Evolutionary conservation across 2,797 vertebrate genomes (phyloP), one percentile per base, ranked within the genome.

Genomic region (Paratrypauchen microcephalus): DNA sequence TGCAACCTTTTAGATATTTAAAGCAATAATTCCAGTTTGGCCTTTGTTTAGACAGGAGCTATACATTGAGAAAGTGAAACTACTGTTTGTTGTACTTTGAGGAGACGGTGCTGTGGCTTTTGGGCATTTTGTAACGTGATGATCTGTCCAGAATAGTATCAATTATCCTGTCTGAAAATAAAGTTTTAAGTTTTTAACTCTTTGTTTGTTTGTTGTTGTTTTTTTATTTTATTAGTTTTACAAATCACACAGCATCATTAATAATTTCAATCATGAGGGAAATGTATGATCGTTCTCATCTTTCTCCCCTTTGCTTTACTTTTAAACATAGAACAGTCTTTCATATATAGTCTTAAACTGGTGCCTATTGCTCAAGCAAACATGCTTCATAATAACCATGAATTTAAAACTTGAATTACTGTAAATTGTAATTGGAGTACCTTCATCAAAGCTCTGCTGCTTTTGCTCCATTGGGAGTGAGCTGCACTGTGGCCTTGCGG

Each of bases 121-220:
- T 72, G 67, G 55, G 75, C 58, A 71, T 79, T 66, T 71, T 63
- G 39, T 75, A 75, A 72, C 12, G 0, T 76, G 65, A 70, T 78
- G 73, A 64, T 82, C 78, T 81, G 61, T 74, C n/a, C 63, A 78
- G 71, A 77, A 75, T 85, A 82, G 72, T 82, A 75, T 83, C 86
- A 73, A 73, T 82, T 55, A 79, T 78, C 78, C 75, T 76, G 72
- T 88, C 80, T 83, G 64, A 79, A 75, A 91, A 89, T 91, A 90
- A 92, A 92, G 68, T 84, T 82, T 78, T 84, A 73, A 24, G n/a
- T 71, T 73, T 75, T 70, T 58, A 72, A 55, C n/a, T 1, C 32
- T 63, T 65, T 66, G 24, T 63, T 74, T 56, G 24, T 23, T 1
- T 50, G 1, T n/a, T n/a, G 11, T 21, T 62, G 24, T 55, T 55